Evolutionary conservation across 92 coral and sea anemone genomes (phyloP), one percentile per base, ranked within the genome.

Genomic region (Blastomussa wellsi): DNA sequence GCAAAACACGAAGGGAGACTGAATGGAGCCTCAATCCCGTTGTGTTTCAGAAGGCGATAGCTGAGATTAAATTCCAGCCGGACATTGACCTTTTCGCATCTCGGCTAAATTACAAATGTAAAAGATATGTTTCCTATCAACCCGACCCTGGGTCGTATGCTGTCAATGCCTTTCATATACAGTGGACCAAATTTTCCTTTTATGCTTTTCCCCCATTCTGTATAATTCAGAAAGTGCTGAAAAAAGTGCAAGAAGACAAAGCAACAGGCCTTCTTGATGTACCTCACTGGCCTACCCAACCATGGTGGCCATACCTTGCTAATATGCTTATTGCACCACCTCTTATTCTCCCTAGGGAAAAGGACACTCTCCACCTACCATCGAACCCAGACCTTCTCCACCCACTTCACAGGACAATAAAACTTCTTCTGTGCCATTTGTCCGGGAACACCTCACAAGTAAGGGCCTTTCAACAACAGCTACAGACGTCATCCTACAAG

Each of bases 121-220:
- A 47, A 39, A 5, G 2, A 29, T 78, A 47, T 42, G 70, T 86
- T 12, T 86, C 89, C 33, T 87, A 88, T 42, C 84, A 77, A 42
- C 84, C 91, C 31, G 91, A 88, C 83, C 87, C 91, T 28, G 91
- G 79, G 68, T 78, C 88, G 60, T 52, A 74, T 44, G 84, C 91
- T 24, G 79, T 88, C 16, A 79, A 88, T 88, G 90, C 90, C 31
- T 76, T 82, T 60, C 69, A 77, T 47, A 57, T 87, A 33, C 53
- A 10, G 52, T 87, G 90, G 82, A 22, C 35, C 12, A 81, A 74
- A 16, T 29, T 53, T 51, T 31, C 49, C 11, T 87, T 86, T 41
- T 86, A 72, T 86, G 85, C 85, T 33, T 72, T 80, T 37, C 90
- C 84, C 22, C 85, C 90, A 74, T 85, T 85, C 41, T 74, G 87